phyloP scores from a whole-genome alignment of 2,797 vertebrate species.

The Poecilia velifera region DNA sequence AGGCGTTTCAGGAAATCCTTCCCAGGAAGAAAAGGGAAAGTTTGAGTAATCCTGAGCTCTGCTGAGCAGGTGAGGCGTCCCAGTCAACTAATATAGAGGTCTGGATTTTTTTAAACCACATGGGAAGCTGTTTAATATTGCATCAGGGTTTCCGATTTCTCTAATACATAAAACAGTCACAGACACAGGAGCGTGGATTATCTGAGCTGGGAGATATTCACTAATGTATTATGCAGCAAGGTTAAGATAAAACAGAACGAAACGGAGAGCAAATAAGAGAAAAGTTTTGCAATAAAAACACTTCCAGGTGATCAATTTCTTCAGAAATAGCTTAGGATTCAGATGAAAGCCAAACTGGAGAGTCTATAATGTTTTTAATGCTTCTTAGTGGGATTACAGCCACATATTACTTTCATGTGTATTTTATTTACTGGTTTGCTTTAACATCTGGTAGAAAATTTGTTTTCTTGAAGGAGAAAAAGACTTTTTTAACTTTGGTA shows the following conservation, averaged over 20 bases:
- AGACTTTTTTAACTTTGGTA: neutral
- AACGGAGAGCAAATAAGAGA: slow-evolving; percentile 1
- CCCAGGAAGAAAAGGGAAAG: slow-evolving; percentile 38
- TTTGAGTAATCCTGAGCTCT: slow-evolving; percentile 37
- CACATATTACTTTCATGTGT: neutral
- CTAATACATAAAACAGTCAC: slow-evolving; percentile 73
- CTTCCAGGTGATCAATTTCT: neutral
- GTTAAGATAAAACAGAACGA: slow-evolving; percentile 26
- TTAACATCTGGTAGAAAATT: neutral
- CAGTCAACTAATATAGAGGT: slow-evolving; percentile 70
- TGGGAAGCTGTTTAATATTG: slow-evolving; percentile 79
- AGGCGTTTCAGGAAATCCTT: slow-evolving; percentile 37
- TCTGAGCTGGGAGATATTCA: slow-evolving; percentile 70
- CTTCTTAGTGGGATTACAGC: neutral
- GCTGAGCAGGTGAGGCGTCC: slow-evolving; percentile 56
- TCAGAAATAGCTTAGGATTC: neutral
- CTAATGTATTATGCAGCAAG: slow-evolving; percentile 66
- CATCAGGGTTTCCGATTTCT: slow-evolving; percentile 77
- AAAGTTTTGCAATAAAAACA: neutral
- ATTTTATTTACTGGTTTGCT: neutral
- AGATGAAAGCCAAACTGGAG: neutral
- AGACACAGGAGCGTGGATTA: slow-evolving; percentile 72
- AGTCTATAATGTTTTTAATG: neutral
- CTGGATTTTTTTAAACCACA: slow-evolving; percentile 72
- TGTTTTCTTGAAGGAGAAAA: neutral